Conservation (phyloP, 2,888 invertebrate species). For the Melanophora roralis region DNA sequence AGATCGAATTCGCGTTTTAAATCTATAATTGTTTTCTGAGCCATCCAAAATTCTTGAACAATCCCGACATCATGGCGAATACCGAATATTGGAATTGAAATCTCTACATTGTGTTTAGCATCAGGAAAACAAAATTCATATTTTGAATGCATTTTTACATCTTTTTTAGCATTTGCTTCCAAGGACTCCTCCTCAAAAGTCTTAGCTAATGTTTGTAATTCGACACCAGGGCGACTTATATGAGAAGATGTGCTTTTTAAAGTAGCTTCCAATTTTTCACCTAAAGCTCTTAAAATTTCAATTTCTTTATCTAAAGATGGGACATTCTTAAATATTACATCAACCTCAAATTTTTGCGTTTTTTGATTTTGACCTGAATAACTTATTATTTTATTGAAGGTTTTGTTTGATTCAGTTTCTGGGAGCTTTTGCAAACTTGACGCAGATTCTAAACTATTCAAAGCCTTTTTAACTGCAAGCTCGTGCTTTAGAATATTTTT, state of each 20-base stretch:
- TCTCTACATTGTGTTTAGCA: not conserved
- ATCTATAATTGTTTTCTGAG: conserved; percentile 69
- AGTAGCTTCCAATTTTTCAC: conserved; percentile 70
- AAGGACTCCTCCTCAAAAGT: not conserved
- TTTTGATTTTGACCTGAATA: not conserved
- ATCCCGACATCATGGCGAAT: conserved; percentile 46
- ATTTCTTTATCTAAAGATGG: conserved; percentile 71
- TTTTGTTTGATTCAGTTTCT: not conserved
- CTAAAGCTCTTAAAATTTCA: conserved; percentile 67
- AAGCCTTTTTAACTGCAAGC: conserved; percentile 64
- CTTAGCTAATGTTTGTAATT: not conserved
- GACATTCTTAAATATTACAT: conserved; percentile 70
- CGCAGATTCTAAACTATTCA: conserved; percentile 56
- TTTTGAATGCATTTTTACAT: not conserved
- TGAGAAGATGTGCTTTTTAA: conserved; percentile 59
- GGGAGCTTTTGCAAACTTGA: not conserved
- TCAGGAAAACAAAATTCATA: not conserved
- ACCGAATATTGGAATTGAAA: not conserved
- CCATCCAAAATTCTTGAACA: conserved; percentile 69
- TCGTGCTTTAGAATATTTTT: conserved; percentile 67
- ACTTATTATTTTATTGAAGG: conserved; percentile 4
- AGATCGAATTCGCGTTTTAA: conserved; percentile 67
- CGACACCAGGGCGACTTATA: not conserved
- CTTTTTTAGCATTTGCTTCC: not conserved
- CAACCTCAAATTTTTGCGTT: conserved; percentile 63